These are phyloP conservation scores for Slavum lentiscoides DNA, from an alignment of 2,888 invertebrate genomes.

Conservation along the genomic window DNA sequence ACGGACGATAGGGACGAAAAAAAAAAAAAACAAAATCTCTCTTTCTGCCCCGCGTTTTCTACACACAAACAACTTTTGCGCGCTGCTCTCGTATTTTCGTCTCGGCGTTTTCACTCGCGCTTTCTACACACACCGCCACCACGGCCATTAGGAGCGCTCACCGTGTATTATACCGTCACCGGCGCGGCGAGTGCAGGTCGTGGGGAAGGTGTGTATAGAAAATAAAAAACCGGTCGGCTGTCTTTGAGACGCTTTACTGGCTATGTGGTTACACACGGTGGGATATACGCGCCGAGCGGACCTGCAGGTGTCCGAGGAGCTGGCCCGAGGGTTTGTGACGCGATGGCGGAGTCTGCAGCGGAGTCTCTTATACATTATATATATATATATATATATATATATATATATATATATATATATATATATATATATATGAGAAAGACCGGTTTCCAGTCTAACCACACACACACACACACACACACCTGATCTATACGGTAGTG, in stretches of 20 bases:
- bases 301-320: no score
- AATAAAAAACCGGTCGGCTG: conserved; percentile 35
- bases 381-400: no score
- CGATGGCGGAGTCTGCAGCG: no score
- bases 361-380: no score
- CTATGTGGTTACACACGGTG: no score
- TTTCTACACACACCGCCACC: conserved; percentile 21
- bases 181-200: neutral
- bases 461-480: conserved; percentile 1
- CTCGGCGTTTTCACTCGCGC: conserved; percentile 48
- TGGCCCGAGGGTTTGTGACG: no score
- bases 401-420: no score
- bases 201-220: no score
- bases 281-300: no score
- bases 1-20: no score
- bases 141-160: no score
- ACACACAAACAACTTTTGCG: conserved; percentile 20
- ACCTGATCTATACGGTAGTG: neutral
- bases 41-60: conserved; percentile 14
- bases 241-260: no score
- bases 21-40: conserved; percentile 5
- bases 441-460: conserved; percentile 35
- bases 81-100: conserved; percentile 4
- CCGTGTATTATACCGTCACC: neutral
- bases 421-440: neutral